These are phyloP conservation scores for Hydrochoerus hydrochaeris DNA, from an alignment of 2,113 vertebrate species.

Conservation along the genomic window DNA sequence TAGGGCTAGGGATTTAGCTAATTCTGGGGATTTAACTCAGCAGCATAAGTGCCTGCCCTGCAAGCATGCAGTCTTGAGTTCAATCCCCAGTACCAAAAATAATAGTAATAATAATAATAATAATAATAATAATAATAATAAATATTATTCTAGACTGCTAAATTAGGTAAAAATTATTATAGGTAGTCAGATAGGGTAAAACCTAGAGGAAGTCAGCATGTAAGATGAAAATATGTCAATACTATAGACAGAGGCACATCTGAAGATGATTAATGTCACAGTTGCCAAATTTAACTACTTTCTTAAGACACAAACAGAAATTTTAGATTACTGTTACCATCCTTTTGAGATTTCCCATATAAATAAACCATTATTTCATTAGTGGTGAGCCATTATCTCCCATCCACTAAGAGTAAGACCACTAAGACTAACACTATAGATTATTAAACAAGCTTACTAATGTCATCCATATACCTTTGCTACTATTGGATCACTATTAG, in stretches of 20 bases:
- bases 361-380: neutral
- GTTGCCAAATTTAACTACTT: neutral
- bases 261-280: neutral
- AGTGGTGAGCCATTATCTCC: neutral
- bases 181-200: neutral
- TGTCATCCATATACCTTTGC: neutral
- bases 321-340: neutral
- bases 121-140: too few species aligned
- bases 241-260: neutral
- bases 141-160: neutral
- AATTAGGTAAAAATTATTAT: neutral
- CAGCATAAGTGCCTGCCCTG: too few species aligned
- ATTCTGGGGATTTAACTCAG: too few species aligned
- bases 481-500: neutral
- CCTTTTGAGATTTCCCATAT: neutral
- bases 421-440: neutral
- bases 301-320: neutral
- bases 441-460: neutral
- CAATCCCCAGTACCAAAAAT: too few species aligned
- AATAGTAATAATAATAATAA: too few species aligned
- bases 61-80: too few species aligned
- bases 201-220: neutral
- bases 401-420: neutral
- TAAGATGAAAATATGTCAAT: neutral
- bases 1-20: too few species aligned